Evolutionary conservation across 2,113 vertebrate species (phyloP).

Genomic region (Neodon shergylaensis): DNA sequence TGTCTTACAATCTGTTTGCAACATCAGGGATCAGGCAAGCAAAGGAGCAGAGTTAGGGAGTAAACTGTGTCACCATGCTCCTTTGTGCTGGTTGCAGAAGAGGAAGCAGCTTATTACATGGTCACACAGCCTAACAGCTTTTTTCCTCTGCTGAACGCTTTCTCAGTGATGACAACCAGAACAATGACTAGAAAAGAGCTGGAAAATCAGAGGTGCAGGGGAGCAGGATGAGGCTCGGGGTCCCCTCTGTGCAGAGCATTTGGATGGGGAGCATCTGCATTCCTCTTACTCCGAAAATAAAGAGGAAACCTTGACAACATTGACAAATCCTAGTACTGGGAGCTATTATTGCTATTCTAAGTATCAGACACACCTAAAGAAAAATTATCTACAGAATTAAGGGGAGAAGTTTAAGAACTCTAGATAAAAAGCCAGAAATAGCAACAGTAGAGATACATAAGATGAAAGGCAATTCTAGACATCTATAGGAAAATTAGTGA

Average conservation of each 20-base stretch:
- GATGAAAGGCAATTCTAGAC: background rate
- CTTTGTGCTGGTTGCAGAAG: background rate
- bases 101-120: background rate
- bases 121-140: background rate
- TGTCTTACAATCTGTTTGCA: background rate
- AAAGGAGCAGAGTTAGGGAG: background rate
- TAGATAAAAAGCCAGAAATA: background rate
- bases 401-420: background rate
- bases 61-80: background rate
- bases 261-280: background rate
- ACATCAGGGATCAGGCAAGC: background rate
- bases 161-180: background rate
- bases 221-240: background rate
- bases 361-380: background rate
- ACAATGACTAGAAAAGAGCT: background rate
- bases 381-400: background rate
- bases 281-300: background rate
- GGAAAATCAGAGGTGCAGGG: background rate
- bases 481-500: background rate
- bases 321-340: background rate
- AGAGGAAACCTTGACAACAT: background rate
- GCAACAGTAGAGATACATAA: background rate
- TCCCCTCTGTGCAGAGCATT: background rate
- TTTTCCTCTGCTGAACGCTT: background rate
- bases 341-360: background rate